A percentile compares a stretch with the other conserved stretches of the same genome.
These are phyloP conservation scores for Cydia splendana DNA, from an alignment of 1,140 invertebrate species.

Conservation along the genomic window DNA sequence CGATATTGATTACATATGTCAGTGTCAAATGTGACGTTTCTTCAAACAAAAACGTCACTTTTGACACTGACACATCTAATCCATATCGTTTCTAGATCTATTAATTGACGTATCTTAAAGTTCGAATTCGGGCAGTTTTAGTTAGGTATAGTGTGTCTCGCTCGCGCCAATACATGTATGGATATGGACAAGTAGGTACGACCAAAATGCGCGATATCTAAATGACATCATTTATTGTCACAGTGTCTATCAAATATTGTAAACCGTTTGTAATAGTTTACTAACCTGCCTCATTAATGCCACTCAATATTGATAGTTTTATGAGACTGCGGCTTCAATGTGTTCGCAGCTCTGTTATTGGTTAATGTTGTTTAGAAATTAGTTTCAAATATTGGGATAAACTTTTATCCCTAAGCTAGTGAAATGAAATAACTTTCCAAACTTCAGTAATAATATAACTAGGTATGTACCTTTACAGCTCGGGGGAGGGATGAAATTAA, in stretches of 20 bases:
- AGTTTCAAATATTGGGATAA: constrained; percentile 36
- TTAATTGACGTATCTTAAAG: too few species aligned
- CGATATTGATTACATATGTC: too few species aligned
- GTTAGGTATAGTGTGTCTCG: too few species aligned
- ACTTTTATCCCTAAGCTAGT: constrained; percentile 47
- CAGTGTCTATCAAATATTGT: not conserved
- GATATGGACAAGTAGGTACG: too few species aligned
- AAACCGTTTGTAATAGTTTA: not conserved
- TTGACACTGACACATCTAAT: too few species aligned
- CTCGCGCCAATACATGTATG: too few species aligned
- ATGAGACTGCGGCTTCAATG: not conserved
- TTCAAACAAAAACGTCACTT: too few species aligned
- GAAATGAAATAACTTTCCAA: constrained; percentile 55
- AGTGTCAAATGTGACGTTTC: too few species aligned
- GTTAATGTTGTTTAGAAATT: constrained; percentile 39
- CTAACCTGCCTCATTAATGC: not conserved
- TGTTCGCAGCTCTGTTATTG: constrained; percentile 32
- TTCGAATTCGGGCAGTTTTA: too few species aligned
- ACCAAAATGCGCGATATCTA: too few species aligned
- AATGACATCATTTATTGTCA: not conserved
- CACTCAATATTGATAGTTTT: constrained; percentile 17
- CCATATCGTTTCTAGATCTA: too few species aligned
- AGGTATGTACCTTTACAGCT: constrained; percentile 39
- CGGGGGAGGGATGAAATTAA: constrained; percentile 49
- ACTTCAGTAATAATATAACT: constrained; percentile 46